These are phyloP conservation scores for Orthosia gracilis DNA, from an alignment of 2,888 invertebrate species.

Conservation along the genomic window DNA sequence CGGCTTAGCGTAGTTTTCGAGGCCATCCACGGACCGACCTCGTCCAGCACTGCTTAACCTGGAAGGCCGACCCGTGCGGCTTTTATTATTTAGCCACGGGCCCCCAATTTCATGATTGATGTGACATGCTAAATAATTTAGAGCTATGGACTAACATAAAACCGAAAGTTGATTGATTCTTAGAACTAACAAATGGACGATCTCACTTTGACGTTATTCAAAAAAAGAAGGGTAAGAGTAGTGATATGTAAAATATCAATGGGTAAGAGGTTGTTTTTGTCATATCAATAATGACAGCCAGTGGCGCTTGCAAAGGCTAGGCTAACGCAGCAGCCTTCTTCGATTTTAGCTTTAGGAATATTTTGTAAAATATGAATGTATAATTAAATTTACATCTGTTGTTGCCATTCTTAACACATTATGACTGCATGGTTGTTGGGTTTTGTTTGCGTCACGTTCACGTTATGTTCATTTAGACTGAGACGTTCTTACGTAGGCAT, in stretches of 20 bases:
- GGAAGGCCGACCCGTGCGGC: not conserved
- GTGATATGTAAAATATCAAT: too few species aligned
- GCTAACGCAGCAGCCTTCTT: too few species aligned
- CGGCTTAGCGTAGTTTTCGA: not conserved
- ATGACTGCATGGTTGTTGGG: not conserved
- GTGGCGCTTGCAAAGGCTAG: too few species aligned
- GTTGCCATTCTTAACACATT: conserved; percentile 15
- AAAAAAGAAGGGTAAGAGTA: not conserved
- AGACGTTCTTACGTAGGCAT: not conserved
- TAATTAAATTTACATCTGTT: conserved; percentile 22
- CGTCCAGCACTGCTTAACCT: not conserved
- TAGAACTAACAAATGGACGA: conserved; percentile 15
- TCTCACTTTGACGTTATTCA: not conserved
- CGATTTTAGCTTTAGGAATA: too few species aligned
- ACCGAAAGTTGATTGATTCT: conserved; percentile 39
- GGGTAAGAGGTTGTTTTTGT: not conserved
- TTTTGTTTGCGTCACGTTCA: conserved; percentile 12
- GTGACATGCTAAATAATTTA: not conserved
- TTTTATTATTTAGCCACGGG: not conserved
- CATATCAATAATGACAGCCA: not conserved
- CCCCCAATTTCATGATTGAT: conserved; percentile 5
- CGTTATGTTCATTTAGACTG: conserved; percentile 3
- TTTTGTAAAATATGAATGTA: conserved; percentile 8
- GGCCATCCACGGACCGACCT: not conserved
- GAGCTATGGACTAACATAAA: not conserved